These are phyloP conservation scores for Myanophis thanlyinensis DNA, from an alignment of 2,113 vertebrate genomes.

Conservation along the genomic window DNA sequence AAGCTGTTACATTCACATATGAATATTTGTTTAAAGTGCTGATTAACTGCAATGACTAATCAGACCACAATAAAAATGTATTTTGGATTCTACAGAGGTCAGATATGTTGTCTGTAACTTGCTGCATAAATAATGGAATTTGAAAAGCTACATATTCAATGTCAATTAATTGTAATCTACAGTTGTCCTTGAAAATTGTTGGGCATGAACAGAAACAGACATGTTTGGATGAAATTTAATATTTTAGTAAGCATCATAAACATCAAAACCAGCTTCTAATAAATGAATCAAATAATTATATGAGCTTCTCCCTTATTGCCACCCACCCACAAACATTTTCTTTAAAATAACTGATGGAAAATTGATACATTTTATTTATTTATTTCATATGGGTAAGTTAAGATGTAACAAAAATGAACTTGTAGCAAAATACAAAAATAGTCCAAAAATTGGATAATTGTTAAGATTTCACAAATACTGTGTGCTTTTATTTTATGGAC, in stretches of 20 bases:
- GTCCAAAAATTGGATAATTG: neutral
- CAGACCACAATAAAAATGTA: neutral
- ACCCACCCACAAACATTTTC: neutral
- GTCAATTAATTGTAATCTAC: neutral
- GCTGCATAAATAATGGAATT: neutral
- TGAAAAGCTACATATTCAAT: too few species aligned
- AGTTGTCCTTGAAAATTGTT: neutral
- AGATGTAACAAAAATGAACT: neutral
- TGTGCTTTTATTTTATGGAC: neutral
- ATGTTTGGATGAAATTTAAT: neutral
- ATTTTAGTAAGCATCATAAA: neutral
- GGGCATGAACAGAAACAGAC: neutral
- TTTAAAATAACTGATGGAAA: neutral
- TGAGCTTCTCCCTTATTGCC: slow-evolving; percentile 40
- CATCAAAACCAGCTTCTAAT: slow-evolving; percentile 44
- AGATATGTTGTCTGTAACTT: neutral
- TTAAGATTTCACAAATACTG: slow-evolving; percentile 8
- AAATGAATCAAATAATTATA: slow-evolving; percentile 55
- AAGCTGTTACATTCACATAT: neutral
- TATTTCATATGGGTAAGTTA: neutral
- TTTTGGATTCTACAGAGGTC: neutral
- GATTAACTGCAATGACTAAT: neutral
- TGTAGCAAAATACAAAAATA: neutral
- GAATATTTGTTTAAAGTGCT: neutral
- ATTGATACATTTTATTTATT: neutral